Percentiles rank a stretch among this genome's conserved stretches.
phyloP scores from a whole-genome alignment of 2,888 invertebrate species.

The Acleris sparsana region DNA sequence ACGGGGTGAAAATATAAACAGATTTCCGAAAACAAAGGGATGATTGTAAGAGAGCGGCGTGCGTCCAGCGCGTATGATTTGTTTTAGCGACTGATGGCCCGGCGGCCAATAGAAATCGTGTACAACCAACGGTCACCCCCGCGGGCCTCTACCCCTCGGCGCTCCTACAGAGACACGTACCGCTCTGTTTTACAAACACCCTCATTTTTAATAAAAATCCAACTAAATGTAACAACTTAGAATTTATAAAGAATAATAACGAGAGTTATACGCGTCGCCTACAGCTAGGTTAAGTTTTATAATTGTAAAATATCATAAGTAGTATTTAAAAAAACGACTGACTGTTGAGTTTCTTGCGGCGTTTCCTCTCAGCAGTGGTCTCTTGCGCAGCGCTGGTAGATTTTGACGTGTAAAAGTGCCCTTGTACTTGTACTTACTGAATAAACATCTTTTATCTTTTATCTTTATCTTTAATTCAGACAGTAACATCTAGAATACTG shows the following conservation, averaged over 20 bases:
- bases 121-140: background rate
- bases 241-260: background rate
- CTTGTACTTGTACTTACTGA: too few species aligned
- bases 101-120: background rate
- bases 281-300: too few species aligned
- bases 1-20: background rate
- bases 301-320: too few species aligned
- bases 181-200: conserved; percentile 2
- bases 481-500: too few species aligned
- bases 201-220: background rate
- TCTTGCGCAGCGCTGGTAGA: too few species aligned
- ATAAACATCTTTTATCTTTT: too few species aligned
- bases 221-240: background rate
- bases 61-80: background rate
- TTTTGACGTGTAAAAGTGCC: too few species aligned
- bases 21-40: background rate
- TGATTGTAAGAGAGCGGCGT: background rate
- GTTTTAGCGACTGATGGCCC: background rate
- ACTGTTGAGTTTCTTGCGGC: too few species aligned
- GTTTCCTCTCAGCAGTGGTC: too few species aligned
- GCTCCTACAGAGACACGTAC: background rate
- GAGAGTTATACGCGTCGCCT: background rate
- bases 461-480: too few species aligned
- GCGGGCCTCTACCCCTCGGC: background rate
- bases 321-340: too few species aligned